These are phyloP conservation scores for Carassius gibelio DNA, from an alignment of 2,113 vertebrate species.

Conservation along the genomic window DNA sequence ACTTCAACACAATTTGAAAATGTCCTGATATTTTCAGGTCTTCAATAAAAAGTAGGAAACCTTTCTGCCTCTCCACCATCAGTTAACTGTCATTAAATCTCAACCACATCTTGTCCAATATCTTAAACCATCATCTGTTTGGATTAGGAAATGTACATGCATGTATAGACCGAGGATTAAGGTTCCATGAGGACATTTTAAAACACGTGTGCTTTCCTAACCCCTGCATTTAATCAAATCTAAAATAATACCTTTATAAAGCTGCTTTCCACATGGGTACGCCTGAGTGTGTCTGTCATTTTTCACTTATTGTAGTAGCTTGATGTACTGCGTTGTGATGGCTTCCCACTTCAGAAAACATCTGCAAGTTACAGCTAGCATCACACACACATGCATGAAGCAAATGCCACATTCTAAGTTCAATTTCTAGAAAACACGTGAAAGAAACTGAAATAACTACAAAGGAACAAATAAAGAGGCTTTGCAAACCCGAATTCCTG, in stretches of 20 bases:
- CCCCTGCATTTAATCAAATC: not conserved
- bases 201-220: not conserved
- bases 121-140: conserved; percentile 12
- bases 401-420: not conserved
- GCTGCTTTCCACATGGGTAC: not conserved
- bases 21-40: not conserved
- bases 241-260: not conserved
- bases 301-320: not conserved
- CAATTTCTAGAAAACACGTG: not conserved
- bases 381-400: not conserved
- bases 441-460: not conserved
- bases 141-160: not conserved
- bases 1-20: not conserved
- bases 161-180: not conserved
- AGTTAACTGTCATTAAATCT: too few species aligned
- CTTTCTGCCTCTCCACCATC: not conserved
- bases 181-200: not conserved
- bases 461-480: not conserved
- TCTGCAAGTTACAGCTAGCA: not conserved
- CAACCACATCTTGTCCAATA: not conserved
- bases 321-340: not conserved
- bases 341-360: not conserved
- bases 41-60: not conserved
- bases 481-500: conserved; percentile 58
- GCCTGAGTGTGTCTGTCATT: not conserved